Conservation (phyloP, 2,888 invertebrate genomes). For the Cremastobaeus sp. region DNA sequence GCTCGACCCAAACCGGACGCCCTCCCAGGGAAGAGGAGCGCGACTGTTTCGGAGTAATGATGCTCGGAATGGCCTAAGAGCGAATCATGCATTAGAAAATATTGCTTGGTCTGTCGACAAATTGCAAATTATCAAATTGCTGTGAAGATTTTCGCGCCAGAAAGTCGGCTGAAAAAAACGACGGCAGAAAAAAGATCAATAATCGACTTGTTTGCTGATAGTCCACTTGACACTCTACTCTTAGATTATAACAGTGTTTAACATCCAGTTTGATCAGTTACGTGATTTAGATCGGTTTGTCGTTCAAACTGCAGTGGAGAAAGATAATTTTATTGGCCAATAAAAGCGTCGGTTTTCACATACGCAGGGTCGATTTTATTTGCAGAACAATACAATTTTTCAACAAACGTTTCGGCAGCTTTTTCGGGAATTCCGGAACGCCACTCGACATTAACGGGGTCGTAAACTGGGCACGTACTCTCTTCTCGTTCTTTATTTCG, state of each 20-base stretch:
- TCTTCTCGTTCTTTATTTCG: slow-evolving; percentile 12
- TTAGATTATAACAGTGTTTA: slow-evolving; percentile 19
- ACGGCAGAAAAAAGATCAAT: slow-evolving; percentile 17
- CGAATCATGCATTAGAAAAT: background rate
- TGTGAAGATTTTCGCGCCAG: too few species aligned
- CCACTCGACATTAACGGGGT: background rate
- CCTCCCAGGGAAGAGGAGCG: slow-evolving; percentile 86
- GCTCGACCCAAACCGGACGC: slow-evolving; percentile 85
- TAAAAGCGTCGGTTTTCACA: slow-evolving; percentile 9
- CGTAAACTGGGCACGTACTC: slow-evolving; percentile 12
- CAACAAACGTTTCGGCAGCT: too few species aligned
- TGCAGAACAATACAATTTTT: too few species aligned
- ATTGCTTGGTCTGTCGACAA: background rate
- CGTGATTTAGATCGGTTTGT: slow-evolving; percentile 13
- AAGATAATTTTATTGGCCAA: slow-evolving; percentile 23
- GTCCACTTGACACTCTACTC: slow-evolving; percentile 7
- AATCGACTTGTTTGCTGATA: slow-evolving; percentile 5
- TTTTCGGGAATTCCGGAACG: too few species aligned
- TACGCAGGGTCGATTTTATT: slow-evolving; percentile 1
- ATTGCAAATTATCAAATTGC: too few species aligned
- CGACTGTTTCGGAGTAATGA: slow-evolving; percentile 80
- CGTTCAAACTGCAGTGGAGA: slow-evolving; percentile 7
- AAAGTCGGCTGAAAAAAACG: slow-evolving; percentile 6
- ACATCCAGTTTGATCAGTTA: slow-evolving; percentile 27
- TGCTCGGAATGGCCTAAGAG: slow-evolving; percentile 73